These are phyloP conservation scores for Caenorhabditis panamensis DNA, from an alignment of 2,888 invertebrate genomes.

Conservation along the genomic window DNA sequence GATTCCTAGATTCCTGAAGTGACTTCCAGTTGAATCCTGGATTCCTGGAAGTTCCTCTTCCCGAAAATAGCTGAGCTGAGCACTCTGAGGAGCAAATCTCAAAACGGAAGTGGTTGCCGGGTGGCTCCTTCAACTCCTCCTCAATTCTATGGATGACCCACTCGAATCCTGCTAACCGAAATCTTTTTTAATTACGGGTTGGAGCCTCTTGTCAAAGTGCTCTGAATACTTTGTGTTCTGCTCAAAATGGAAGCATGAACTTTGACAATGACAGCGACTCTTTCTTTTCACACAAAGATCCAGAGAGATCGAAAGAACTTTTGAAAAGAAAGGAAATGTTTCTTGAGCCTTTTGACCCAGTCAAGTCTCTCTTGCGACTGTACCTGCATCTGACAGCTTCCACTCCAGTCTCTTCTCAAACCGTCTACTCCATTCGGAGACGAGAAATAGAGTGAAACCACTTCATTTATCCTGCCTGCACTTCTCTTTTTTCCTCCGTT, in stretches of 20 bases:
- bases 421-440: background rate
- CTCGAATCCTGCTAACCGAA: background rate
- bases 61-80: background rate
- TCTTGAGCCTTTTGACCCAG: constrained; percentile 24
- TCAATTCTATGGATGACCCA: no score
- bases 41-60: constrained; percentile 3
- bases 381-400: constrained; percentile 31
- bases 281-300: background rate
- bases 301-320: constrained; percentile 4
- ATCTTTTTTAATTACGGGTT: background rate
- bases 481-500: background rate
- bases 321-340: constrained; percentile 21
- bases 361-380: background rate
- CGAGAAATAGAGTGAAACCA: background rate
- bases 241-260: background rate
- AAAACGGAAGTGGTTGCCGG: no score
- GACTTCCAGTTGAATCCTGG: no score
- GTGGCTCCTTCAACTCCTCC: no score
- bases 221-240: background rate
- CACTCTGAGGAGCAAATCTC: no score
- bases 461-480: constrained; percentile 2
- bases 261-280: background rate
- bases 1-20: constrained; percentile 5
- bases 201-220: background rate
- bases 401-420: constrained; percentile 6